These are phyloP conservation scores for Dexiosoma caninum DNA, from an alignment of 2,888 invertebrate genomes.

Conservation along the genomic window DNA sequence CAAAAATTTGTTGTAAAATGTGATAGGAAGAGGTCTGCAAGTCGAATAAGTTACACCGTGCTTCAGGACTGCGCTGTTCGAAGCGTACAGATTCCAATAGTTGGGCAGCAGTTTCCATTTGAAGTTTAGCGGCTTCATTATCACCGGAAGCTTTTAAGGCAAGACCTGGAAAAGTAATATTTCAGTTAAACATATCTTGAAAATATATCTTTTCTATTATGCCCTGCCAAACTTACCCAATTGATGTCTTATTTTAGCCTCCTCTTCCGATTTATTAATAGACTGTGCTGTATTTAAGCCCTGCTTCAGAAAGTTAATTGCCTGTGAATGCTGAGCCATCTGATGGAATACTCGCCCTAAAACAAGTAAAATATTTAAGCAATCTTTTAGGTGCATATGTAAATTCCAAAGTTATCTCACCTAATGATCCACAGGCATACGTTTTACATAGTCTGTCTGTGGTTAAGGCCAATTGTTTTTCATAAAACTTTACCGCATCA, in stretches of 20 bases:
- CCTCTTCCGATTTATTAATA: slow-evolving; percentile 91
- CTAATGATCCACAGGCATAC: slow-evolving; percentile 76
- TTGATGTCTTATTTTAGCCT: slow-evolving; percentile 80
- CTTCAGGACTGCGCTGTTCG: slow-evolving; percentile 80
- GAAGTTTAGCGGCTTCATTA: slow-evolving; percentile 90
- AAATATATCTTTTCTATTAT: too few species aligned
- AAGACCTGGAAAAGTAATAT: slow-evolving; percentile 80
- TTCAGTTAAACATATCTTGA: too few species aligned
- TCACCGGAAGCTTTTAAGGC: slow-evolving; percentile 94
- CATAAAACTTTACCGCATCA: slow-evolving; percentile 92
- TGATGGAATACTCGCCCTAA: slow-evolving; percentile 93
- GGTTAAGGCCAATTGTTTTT: slow-evolving; percentile 92
- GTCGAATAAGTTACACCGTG: slow-evolving; percentile 83
- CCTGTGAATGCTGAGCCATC: slow-evolving; percentile 90
- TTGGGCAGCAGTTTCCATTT: slow-evolving; percentile 91
- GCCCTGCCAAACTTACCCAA: slow-evolving; percentile 69
- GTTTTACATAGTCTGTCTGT: slow-evolving; percentile 81
- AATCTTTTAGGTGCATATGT: too few species aligned
- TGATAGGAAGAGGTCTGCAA: slow-evolving; percentile 93
- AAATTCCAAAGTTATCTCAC: slow-evolving; percentile 65
- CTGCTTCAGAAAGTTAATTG: slow-evolving; percentile 92
- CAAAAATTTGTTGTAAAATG: slow-evolving; percentile 90
- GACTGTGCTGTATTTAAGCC: slow-evolving; percentile 90
- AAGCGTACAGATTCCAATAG: slow-evolving; percentile 86
- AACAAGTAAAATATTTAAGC: neutral